Conservation (phyloP, 2,797 vertebrate genomes). For the Parotocinclus haroldoi region DNA sequence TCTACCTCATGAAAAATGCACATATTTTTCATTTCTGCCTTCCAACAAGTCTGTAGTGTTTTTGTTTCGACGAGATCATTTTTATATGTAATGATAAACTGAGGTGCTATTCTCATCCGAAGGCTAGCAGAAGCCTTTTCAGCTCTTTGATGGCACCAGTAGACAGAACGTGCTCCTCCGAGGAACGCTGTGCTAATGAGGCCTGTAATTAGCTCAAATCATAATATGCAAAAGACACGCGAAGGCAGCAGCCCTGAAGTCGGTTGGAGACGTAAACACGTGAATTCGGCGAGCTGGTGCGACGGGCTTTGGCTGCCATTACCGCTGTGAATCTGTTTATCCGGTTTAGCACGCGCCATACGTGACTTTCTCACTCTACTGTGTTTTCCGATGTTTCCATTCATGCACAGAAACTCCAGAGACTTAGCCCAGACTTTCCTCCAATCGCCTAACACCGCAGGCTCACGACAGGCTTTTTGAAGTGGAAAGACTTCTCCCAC, state of each 20-base stretch:
- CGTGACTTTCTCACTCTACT: slow-evolving; percentile 12
- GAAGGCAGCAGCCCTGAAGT: not conserved
- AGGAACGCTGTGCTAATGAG: slow-evolving; percentile 47
- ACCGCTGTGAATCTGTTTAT: slow-evolving; percentile 20
- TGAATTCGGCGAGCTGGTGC: not conserved
- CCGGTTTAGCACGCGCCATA: slow-evolving; percentile 12
- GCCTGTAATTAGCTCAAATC: slow-evolving; percentile 54
- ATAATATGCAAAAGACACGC: slow-evolving; percentile 51
- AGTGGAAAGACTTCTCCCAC: slow-evolving; percentile 8
- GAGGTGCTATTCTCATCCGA: slow-evolving; percentile 33
- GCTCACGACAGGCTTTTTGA: not conserved
- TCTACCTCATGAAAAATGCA: slow-evolving; percentile 29
- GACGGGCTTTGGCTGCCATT: not conserved
- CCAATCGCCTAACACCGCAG: too few species aligned
- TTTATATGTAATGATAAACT: slow-evolving; percentile 47
- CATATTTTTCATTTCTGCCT: slow-evolving; percentile 30
- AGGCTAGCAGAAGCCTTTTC: slow-evolving; percentile 27
- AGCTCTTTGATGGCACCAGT: slow-evolving; percentile 21
- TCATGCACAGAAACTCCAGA: slow-evolving; percentile 16
- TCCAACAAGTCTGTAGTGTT: slow-evolving; percentile 34
- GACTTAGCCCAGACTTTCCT: not conserved
- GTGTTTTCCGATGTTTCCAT: slow-evolving; percentile 22
- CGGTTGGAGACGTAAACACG: slow-evolving; percentile 7
- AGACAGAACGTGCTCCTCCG: slow-evolving; percentile 39
- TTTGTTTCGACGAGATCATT: slow-evolving; percentile 39